Evolutionary conservation across 2,888 invertebrate genomes (phyloP), one percentile per base, ranked within the genome.

Genomic region (Acanthococcus lagerstroemiae): DNA sequence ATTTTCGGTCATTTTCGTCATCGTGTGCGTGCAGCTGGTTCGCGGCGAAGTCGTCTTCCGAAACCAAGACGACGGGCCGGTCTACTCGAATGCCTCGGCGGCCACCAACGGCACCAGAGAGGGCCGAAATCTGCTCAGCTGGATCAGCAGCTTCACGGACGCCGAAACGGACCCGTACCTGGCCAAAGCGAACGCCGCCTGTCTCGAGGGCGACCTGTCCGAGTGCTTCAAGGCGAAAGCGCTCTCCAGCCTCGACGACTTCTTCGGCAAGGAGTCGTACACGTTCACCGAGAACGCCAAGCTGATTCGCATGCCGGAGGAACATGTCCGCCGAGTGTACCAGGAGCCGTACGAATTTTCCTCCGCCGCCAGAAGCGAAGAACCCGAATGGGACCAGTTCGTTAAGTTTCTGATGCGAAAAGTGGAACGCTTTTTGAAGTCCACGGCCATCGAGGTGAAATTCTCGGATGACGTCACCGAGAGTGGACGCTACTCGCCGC

Each of bases 211-310:
- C 4, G 89, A 90, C 74, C 77, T 90, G n/a, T 86, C 88, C 0
- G 89, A 90, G 74, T 90, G 90, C 74, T 90, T 90, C 74, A 90
- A 90, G 73, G 89, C 88, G 0, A 84, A 86, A 70, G 89, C 90
- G 0, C 75, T 90, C 57, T 80, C 81, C 65, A 85, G 86, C 0
- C 84, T 90, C 67, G 85, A 87, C 60, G 88, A 88, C 65, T 88
- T 90, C 75, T 89, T 90, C 73, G 82, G 83, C 72, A 83, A 84
- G 71, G 83, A 73, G 3, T 56, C 68, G 74, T 78, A 27, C 74
- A 81, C 81, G 61, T 74, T 90, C 63, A 86, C 84, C 44, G 86
- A 88, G 54, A 84, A 85, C 74, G 87, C 88, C 0, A 80, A 84
- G 21, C 80, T 90, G 2, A 79, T 85, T 5, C 82, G 85, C 61